phyloP scores from a whole-genome alignment of 2,888 invertebrate species.

The Galerucella pusilla region DNA sequence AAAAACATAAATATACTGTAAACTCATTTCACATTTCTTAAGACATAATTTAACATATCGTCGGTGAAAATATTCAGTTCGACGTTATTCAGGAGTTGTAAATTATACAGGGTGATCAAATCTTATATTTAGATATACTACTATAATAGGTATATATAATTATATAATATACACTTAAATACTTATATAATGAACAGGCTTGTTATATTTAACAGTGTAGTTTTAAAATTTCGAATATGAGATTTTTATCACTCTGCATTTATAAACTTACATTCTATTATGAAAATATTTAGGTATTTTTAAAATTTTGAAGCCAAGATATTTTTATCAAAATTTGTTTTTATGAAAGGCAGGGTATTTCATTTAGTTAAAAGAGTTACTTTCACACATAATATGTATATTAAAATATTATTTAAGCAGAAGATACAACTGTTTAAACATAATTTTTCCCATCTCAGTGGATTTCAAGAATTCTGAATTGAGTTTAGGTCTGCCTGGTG shows the following conservation, averaged over 20 bases:
- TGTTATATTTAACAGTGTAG: conserved; percentile 5
- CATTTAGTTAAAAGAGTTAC: conserved; percentile 21
- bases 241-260: conserved; percentile 26
- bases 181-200: not conserved
- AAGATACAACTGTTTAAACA: not conserved
- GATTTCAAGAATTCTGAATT: no score
- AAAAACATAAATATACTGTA: conserved; percentile 17
- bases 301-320: conserved; percentile 32
- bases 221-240: conserved; percentile 26
- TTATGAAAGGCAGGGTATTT: conserved; percentile 33
- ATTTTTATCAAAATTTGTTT: conserved; percentile 25
- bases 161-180: not conserved
- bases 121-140: conserved; percentile 10
- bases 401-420: not conserved
- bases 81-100: conserved; percentile 27
- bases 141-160: no score
- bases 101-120: conserved; percentile 27
- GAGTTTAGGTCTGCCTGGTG: no score
- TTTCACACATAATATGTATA: not conserved
- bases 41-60: not conserved
- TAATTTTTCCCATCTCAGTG: no score
- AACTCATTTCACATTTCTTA: conserved; percentile 21
- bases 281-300: conserved; percentile 31
- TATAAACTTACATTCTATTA: conserved; percentile 32
- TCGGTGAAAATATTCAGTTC: conserved; percentile 22